Conservation (phyloP, 23 tunicate genomes). For the Trididemnum nubilum region DNA sequence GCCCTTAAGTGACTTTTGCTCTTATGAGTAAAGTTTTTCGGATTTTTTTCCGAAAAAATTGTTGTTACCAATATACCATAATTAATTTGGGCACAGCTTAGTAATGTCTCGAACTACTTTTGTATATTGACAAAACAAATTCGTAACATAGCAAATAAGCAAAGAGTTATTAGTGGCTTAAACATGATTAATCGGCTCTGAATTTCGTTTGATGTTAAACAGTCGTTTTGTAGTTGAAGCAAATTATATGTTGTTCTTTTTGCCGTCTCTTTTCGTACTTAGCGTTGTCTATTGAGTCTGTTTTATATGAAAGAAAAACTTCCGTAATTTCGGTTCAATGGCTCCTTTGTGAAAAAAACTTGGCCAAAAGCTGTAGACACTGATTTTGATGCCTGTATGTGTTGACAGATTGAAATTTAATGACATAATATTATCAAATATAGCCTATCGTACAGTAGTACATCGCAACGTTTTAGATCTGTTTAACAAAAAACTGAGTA, state of each 20-base stretch:
- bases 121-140: neutral
- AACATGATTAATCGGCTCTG: neutral
- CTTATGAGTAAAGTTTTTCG: too few relatives aligned
- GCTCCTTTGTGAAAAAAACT: too few relatives aligned
- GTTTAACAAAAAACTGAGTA: too few relatives aligned
- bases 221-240: neutral
- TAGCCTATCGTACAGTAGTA: too few relatives aligned
- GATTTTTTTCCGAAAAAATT: too few relatives aligned
- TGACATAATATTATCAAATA: neutral
- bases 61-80: too few relatives aligned
- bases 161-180: neutral
- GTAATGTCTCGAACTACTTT: too few relatives aligned
- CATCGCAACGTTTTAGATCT: too few relatives aligned
- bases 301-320: too few relatives aligned
- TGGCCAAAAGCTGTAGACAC: too few relatives aligned
- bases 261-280: neutral
- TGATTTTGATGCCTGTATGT: neutral
- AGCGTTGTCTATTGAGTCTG: neutral
- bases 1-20: too few relatives aligned
- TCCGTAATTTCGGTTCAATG: neutral
- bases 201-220: slow-evolving; percentile 16
- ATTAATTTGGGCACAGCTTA: too few relatives aligned
- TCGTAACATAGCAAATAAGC: neutral
- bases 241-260: slow-evolving; percentile 1
- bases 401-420: neutral